Base-by-base conservation (phyloP, 2,888 invertebrate species). In the Pyralis farinalis region DNA sequence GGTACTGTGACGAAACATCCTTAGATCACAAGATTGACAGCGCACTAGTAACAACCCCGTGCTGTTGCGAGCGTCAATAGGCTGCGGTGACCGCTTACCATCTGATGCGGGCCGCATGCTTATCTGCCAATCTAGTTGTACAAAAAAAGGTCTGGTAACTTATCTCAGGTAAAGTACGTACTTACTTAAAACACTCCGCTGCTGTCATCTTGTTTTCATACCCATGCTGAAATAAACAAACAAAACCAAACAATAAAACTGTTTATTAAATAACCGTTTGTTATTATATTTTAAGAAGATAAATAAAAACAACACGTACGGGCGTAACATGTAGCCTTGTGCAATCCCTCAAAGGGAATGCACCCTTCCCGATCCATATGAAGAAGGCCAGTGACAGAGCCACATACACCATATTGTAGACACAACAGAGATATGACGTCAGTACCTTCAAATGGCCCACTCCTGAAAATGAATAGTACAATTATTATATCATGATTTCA, bases 401-500 rank as follows among this genome's bases (percentile, higher is more conserved):
- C 51, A 91, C 90, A 49, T 92, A 90, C 42, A 93, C 71, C 56
- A 92, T 91, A 55, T 91, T 92, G 67, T 92, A 93, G 4, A 92
- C 71, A 42, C 91, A 90, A 53, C 92, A 79, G 5, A 93, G 56
- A 55, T 89, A 91, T 53, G 92, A 91, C 16, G 91, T 91, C 46
- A 92, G 53, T 36, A 93, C 69, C 70, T 92, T 93, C 32, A 93
- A 79, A 63, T 92, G 92, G 33, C 92, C 93, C 22, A 92, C 90
- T 51, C 93, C 93, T 93, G 81, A 25, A 25, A 25, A 4, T 16
- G 2, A 16, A 2, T 3, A 16, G 3, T 3, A 2, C 16, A 16
- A 16, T 16, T 4, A 4, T 16, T 16, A 16, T 16, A n/a, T n/a
- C 4, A 16, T 4, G 16, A 2, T 16, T 3, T 16, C 16, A 16